These are phyloP conservation scores for Cheilosia pagana DNA, from an alignment of 2,888 invertebrate genomes.

Conservation along the genomic window DNA sequence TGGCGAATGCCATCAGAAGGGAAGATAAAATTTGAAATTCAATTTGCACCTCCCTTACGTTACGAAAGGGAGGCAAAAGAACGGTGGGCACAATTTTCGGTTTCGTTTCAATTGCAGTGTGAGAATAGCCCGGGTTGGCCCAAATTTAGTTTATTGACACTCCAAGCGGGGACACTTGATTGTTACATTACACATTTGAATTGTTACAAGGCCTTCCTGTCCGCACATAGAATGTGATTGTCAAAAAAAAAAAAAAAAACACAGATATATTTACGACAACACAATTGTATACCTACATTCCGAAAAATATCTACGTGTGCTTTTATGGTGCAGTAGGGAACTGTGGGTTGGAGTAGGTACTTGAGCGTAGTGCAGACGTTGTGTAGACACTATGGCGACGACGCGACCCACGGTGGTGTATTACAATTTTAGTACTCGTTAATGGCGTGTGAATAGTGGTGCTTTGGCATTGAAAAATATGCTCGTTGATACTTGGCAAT, in stretches of 20 bases:
- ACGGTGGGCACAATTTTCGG: not conserved
- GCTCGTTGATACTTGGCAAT: conserved; percentile 1
- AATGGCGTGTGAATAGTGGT: conserved; percentile 40
- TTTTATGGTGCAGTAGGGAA: conserved; percentile 10
- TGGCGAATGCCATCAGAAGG: conserved; percentile 5
- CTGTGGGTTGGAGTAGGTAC: conserved; percentile 10
- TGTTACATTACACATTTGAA: conserved; percentile 52
- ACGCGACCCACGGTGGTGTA: conserved; percentile 4
- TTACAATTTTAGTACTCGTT: conserved; percentile 26
- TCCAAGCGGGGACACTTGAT: conserved; percentile 53
- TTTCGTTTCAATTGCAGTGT: conserved; percentile 38
- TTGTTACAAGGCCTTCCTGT: conserved; percentile 72
- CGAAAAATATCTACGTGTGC: conserved; percentile 1
- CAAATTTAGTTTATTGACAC: conserved; percentile 70
- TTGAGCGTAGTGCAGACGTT: conserved; percentile 9
- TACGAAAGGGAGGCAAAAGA: not conserved
- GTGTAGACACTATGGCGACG: conserved; percentile 37
- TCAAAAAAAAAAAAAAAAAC: conserved; percentile 49
- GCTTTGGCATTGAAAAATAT: conserved; percentile 58
- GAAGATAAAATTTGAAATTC: conserved; percentile 37
- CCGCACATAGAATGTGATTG: conserved; percentile 27
- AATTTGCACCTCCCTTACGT: conserved; percentile 36
- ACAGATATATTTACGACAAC: conserved; percentile 11
- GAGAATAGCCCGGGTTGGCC: conserved; percentile 37
- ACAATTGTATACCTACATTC: conserved; percentile 12